phyloP scores from a whole-genome alignment of 1,140 invertebrate genomes.

The Cyclina sinensis region DNA sequence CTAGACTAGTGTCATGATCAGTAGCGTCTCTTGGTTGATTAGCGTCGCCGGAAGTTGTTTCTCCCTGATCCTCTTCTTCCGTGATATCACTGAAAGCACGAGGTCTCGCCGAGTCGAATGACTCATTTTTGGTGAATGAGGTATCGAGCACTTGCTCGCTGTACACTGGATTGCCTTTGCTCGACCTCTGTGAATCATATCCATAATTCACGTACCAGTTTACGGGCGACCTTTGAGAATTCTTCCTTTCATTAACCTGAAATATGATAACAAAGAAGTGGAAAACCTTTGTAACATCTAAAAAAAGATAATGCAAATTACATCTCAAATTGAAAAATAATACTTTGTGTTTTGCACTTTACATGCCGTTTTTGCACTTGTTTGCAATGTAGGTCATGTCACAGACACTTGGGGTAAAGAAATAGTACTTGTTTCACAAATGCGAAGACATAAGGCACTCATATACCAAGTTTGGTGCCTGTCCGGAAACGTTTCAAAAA shows the following conservation, averaged over 20 bases:
- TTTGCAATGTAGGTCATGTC: too few relatives aligned
- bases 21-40: not conserved
- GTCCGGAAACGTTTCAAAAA: too few relatives aligned
- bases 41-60: not conserved
- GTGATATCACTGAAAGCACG: conserved; percentile 38
- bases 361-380: too few relatives aligned
- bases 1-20: not conserved
- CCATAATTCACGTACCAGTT: conserved; percentile 42
- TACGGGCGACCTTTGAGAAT: not conserved
- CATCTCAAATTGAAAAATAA: too few relatives aligned
- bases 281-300: too few relatives aligned
- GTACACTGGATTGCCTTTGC: conserved; percentile 6
- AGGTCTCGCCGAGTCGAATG: not conserved
- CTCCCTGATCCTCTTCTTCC: conserved; percentile 9
- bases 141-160: not conserved
- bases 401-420: too few relatives aligned
- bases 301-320: too few relatives aligned
- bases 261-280: too few relatives aligned
- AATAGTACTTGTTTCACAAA: too few relatives aligned
- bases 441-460: too few relatives aligned
- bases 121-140: not conserved
- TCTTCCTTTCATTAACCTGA: not conserved
- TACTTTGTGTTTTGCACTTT: too few relatives aligned
- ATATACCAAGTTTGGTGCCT: too few relatives aligned
- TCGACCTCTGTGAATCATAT: not conserved